phyloP scores from a whole-genome alignment of 2,888 invertebrate genomes.

The Ametastegia equiseti region DNA sequence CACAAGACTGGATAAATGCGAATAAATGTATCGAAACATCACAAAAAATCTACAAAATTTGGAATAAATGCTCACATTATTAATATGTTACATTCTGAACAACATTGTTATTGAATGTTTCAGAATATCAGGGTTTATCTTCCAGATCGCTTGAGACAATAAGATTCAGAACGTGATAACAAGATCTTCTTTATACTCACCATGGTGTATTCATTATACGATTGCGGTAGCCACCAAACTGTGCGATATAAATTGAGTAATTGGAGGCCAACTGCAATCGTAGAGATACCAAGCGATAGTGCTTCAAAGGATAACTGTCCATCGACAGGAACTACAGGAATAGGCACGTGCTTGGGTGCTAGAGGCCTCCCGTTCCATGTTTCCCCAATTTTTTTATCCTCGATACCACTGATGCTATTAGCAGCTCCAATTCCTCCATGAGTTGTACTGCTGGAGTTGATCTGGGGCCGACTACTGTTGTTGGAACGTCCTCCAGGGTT shows the following conservation, averaged over 20 bases:
- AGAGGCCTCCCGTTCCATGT: slow-evolving; percentile 73
- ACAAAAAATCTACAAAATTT: background rate
- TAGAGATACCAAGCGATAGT: slow-evolving; percentile 88
- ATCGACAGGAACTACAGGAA: slow-evolving; percentile 87
- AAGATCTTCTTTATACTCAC: slow-evolving; percentile 79
- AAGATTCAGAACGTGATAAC: background rate
- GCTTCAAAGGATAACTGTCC: slow-evolving; percentile 91
- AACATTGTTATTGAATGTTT: background rate
- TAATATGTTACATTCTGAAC: background rate
- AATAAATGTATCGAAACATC: too few relatives aligned
- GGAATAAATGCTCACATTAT: background rate
- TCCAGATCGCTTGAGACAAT: background rate
- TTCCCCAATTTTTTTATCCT: slow-evolving; percentile 68
- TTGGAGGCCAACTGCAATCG: slow-evolving; percentile 90
- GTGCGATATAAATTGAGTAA: slow-evolving; percentile 96
- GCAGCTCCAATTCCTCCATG: slow-evolving; percentile 57
- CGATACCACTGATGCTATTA: slow-evolving; percentile 51
- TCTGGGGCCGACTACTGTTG: slow-evolving; percentile 75
- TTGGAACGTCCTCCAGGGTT: slow-evolving; percentile 67
- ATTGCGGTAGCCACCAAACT: slow-evolving; percentile 98
- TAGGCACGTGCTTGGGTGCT: slow-evolving; percentile 89
- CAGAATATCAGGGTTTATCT: background rate
- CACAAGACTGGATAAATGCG: too few relatives aligned
- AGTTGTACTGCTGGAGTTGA: slow-evolving; percentile 52
- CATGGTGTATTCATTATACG: slow-evolving; percentile 91